Evolutionary conservation across 2,888 invertebrate genomes (phyloP).

Genomic region (Margaritifera margaritifera): DNA sequence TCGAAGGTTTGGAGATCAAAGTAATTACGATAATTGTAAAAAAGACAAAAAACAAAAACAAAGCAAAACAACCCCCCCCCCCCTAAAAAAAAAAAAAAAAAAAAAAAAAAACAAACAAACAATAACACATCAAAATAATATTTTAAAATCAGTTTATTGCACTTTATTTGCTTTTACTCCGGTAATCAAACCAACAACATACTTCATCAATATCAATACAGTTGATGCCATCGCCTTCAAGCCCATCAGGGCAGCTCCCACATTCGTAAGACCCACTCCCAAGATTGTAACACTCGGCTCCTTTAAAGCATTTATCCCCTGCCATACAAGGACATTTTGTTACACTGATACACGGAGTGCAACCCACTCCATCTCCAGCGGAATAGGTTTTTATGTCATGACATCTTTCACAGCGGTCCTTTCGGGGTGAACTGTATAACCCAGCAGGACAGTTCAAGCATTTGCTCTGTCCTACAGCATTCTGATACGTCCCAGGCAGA

Average conservation of each 20-base stretch:
- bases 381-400: conserved; percentile 34
- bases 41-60: too few species aligned
- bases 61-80: too few species aligned
- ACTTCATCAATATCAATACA: conserved; percentile 61
- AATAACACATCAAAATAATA: too few species aligned
- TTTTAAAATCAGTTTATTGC: too few species aligned
- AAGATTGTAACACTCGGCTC: conserved; percentile 38
- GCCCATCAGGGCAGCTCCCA: conserved; percentile 49
- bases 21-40: too few species aligned
- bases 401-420: conserved; percentile 50
- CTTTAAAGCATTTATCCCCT: conserved; percentile 29
- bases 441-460: conserved; percentile 49
- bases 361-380: conserved; percentile 33
- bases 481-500: conserved; percentile 50
- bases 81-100: too few species aligned
- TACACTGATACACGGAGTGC: conserved; percentile 29
- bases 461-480: conserved; percentile 30
- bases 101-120: too few species aligned
- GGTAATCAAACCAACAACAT: too few species aligned
- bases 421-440: conserved; percentile 42
- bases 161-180: too few species aligned
- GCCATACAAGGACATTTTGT: conserved; percentile 47
- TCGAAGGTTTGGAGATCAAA: too few species aligned
- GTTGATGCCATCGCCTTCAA: conserved; percentile 48
- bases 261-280: conserved; percentile 32